Evolutionary conservation across 1,140 invertebrate species (phyloP), one percentile per base, ranked within the genome.

Genomic region (Metaphire vulgaris): DNA sequence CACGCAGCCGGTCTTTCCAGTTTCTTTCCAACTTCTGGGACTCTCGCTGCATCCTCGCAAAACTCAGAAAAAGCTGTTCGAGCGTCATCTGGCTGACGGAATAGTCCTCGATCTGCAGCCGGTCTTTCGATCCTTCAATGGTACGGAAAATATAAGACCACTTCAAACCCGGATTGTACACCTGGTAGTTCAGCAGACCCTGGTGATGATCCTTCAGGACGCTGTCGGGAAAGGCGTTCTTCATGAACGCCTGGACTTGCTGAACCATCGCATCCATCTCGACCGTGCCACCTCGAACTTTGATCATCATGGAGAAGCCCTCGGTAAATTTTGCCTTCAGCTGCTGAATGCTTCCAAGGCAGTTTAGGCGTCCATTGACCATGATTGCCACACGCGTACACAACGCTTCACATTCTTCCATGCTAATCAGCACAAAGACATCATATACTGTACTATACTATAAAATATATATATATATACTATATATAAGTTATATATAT

Each of bases 191-290:
- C 16, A 92, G 84, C 78, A 92, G 89, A 75, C 90, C 90, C 77
- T 91, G 88, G 82, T 92, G 91, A 26, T 90, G 87, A 83, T 92
- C 92, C 79, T 91, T 92, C 77, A 85, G 86, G 79, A 83, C 72
- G 72, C 81, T 78, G 2, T 79, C 78, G 12, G 83, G 81, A 70
- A n/a, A n/a, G n/a, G n/a, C n/a, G n/a, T n/a, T n/a, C n/a, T n/a
- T n/a, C n/a, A n/a, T n/a, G n/a, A n/a, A 84, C n/a, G n/a, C n/a
- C n/a, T n/a, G n/a, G n/a, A n/a, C n/a, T n/a, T n/a, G n/a, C 79
- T 69, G 66, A 66, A 32, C 31, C 80, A 80, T 68, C 79, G 64
- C 0, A 81, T 75, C 33, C 80, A 74, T 32, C 77, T 21, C 33
- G 79, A 81, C 69, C 78, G 72, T 6, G 15, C 16, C 21, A 34